Percentiles rank a stretch among this genome's conserved stretches.
These are phyloP conservation scores for Pardalotus punctatus DNA, from an alignment of 2,113 vertebrate species.

Conservation along the genomic window DNA sequence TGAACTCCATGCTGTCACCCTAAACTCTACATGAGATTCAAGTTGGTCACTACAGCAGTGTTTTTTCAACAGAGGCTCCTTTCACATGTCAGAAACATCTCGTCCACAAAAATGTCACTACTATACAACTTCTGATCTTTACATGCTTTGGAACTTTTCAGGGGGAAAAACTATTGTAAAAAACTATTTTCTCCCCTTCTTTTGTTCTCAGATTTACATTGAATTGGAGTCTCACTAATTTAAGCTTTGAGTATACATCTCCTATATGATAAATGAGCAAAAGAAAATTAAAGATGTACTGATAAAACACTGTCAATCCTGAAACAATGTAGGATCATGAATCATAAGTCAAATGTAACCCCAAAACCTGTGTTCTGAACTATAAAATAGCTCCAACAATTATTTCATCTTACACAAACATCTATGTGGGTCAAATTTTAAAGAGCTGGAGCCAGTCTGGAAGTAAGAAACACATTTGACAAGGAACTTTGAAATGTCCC, in stretches of 20 bases:
- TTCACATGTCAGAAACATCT: neutral
- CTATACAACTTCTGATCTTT: neutral
- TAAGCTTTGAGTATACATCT: neutral
- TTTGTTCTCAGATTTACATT: neutral
- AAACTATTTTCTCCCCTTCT: accelerated
- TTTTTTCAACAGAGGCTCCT: neutral
- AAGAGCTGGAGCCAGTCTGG: neutral
- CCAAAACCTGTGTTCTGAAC: neutral
- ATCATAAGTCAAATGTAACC: neutral
- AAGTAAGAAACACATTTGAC: neutral
- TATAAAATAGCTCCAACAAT: neutral
- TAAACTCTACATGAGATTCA: neutral
- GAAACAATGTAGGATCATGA: neutral
- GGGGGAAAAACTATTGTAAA: neutral
- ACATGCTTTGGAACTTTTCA: neutral
- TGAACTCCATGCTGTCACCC: neutral
- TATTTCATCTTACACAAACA: neutral
- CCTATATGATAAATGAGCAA: neutral
- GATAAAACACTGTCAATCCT: neutral
- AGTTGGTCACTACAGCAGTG: neutral
- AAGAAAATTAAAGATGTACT: neutral
- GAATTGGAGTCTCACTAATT: neutral
- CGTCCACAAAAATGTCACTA: neutral
- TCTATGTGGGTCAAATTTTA: neutral
- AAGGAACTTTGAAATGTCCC: neutral